These are phyloP conservation scores for Sphenodon punctatus DNA, from an alignment of 2,797 vertebrate species.

Conservation along the genomic window DNA sequence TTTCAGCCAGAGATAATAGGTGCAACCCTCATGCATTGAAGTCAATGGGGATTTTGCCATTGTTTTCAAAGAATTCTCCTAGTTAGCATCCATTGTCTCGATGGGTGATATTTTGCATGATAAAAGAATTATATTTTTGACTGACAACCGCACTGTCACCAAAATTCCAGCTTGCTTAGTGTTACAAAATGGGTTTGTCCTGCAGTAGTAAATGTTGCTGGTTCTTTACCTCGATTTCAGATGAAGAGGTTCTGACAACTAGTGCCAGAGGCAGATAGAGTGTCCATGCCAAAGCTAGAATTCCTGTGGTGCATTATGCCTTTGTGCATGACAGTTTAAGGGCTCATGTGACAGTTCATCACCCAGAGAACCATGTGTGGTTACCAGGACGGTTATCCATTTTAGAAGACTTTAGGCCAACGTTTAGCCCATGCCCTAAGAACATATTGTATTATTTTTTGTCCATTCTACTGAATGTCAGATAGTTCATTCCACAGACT, in stretches of 20 bases:
- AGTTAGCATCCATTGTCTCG: conserved; percentile 65
- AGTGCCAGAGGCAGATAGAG: conserved; percentile 20
- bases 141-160: conserved; percentile 59
- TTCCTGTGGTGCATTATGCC: conserved; percentile 45
- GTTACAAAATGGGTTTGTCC: conserved; percentile 66
- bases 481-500: not conserved
- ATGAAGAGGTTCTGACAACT: conserved; percentile 40
- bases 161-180: conserved; percentile 66
- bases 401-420: conserved; percentile 6
- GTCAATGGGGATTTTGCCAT: no score
- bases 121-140: conserved; percentile 53
- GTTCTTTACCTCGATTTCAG: conserved; percentile 60
- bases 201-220: conserved; percentile 55
- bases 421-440: not conserved
- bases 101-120: conserved; percentile 59
- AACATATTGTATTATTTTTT: conserved; percentile 9
- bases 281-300: conserved; percentile 24
- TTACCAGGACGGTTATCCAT: not conserved
- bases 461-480: not conserved
- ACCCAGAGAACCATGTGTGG: not conserved
- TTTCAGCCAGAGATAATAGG: conserved; percentile 62
- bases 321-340: conserved; percentile 13
- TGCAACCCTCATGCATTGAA: no score
- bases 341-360: conserved; percentile 22
- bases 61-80: conserved; percentile 61